Evolutionary conservation across 2,113 vertebrate species (phyloP).

Genomic region (Rhynchopsitta pachyrhyncha): DNA sequence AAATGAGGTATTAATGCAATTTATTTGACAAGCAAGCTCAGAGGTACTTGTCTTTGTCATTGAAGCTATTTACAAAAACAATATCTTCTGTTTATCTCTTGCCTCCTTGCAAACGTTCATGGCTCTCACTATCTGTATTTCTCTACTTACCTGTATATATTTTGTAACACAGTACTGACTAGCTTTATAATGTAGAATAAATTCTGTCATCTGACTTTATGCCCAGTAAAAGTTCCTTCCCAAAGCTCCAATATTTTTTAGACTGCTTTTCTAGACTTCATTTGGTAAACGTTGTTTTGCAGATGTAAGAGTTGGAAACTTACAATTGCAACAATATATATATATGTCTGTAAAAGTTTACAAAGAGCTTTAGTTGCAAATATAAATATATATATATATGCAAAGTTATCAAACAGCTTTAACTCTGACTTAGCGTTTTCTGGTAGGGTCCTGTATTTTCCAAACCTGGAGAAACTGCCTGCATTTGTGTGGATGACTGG

Average conservation of each 20-base stretch:
- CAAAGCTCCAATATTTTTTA: not conserved
- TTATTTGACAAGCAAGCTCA: not conserved
- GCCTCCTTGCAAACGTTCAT: not conserved
- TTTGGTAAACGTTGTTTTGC: not conserved
- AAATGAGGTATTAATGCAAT: not conserved
- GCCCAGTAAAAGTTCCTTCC: not conserved
- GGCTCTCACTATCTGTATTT: not conserved
- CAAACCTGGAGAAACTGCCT: not conserved
- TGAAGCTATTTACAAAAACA: not conserved
- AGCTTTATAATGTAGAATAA: constrained; percentile 8
- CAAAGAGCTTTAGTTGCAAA: not conserved
- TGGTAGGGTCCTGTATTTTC: not conserved
- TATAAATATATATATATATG: not conserved
- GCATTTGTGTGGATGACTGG: not conserved
- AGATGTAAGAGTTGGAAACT: not conserved
- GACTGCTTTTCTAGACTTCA: not conserved
- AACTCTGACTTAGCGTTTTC: not conserved
- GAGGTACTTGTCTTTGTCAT: not conserved
- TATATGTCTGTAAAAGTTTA: not conserved
- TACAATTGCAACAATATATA: not conserved
- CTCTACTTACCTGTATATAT: not conserved
- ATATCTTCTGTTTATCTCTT: not conserved
- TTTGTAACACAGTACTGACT: not conserved
- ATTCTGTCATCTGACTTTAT: not conserved
- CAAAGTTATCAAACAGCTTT: not conserved